A percentile compares a stretch with the other conserved stretches of the same genome.
These are phyloP conservation scores for Dicrurus megarhynchus DNA, from an alignment of 2,113 vertebrate genomes.

Conservation along the genomic window DNA sequence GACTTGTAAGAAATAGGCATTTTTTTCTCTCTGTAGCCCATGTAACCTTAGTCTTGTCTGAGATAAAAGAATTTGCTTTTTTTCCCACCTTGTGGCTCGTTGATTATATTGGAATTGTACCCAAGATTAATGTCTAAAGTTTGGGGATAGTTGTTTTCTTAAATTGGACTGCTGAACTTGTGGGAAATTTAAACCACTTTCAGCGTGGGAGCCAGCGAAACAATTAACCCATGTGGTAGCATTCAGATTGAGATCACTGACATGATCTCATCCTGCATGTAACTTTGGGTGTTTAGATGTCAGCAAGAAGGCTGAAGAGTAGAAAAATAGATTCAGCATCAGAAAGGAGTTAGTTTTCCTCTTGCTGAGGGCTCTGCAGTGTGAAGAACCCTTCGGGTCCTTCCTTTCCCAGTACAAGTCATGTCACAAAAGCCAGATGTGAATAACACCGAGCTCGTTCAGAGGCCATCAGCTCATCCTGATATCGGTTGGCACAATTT, in stretches of 20 bases:
- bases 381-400: neutral
- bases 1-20: neutral
- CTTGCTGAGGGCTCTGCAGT: neutral
- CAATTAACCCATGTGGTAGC: slow-evolving; percentile 36
- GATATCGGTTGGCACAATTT: neutral
- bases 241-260: slow-evolving; percentile 38
- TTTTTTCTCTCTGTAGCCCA: neutral
- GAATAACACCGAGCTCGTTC: neutral
- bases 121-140: neutral
- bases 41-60: neutral
- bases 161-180: neutral
- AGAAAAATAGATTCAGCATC: neutral
- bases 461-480: neutral
- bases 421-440: neutral
- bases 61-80: neutral
- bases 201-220: neutral
- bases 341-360: neutral
- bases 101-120: neutral
- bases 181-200: slow-evolving; percentile 32
- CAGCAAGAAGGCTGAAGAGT: neutral
- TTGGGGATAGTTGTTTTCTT: neutral
- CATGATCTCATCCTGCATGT: slow-evolving; percentile 31
- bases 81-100: neutral
- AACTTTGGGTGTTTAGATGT: neutral
- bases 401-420: neutral